Percentiles rank a stretch among this genome's conserved stretches.
Evolutionary conservation across 2,797 vertebrate species (phyloP).

Genomic region (Mastacembelus armatus): DNA sequence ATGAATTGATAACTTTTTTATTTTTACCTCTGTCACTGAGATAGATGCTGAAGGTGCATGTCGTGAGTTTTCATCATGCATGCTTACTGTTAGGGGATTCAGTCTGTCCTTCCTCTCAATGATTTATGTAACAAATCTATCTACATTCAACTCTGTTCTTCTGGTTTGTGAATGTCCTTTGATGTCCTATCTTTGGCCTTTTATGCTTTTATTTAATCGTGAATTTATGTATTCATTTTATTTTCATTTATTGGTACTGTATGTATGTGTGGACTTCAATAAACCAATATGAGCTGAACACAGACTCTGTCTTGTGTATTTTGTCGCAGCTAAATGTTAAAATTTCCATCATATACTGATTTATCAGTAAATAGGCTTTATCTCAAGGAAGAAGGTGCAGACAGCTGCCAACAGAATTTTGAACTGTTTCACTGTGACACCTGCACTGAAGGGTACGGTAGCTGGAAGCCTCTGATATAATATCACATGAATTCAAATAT

Average conservation of each 20-base stretch:
- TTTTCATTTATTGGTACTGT: conserved; percentile 14
- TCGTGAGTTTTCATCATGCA: conserved; percentile 38
- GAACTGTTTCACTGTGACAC: no score
- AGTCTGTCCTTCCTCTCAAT: conserved; percentile 36
- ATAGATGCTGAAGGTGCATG: conserved; percentile 47
- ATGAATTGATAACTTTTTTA: conserved; percentile 53
- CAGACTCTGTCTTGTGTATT: neutral
- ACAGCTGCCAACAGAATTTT: no score
- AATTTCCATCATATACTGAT: neutral
- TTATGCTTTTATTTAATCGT: conserved; percentile 27
- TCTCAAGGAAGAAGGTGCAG: no score
- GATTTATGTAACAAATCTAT: conserved; percentile 38
- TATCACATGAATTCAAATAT: no score
- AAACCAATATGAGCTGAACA: conserved; percentile 28
- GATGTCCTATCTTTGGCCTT: neutral
- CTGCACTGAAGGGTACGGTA: no score
- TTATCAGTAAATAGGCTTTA: no score
- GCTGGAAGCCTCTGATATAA: no score
- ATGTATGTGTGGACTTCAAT: conserved; percentile 44
- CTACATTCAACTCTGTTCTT: conserved; percentile 24
- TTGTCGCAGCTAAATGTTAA: neutral
- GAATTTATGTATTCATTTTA: neutral
- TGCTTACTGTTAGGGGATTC: conserved; percentile 22
- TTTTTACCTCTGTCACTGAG: conserved; percentile 34
- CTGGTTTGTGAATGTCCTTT: conserved; percentile 16